Evolutionary conservation across 2,797 vertebrate species (phyloP).

Genomic region (Hydrolagus colliei): DNA sequence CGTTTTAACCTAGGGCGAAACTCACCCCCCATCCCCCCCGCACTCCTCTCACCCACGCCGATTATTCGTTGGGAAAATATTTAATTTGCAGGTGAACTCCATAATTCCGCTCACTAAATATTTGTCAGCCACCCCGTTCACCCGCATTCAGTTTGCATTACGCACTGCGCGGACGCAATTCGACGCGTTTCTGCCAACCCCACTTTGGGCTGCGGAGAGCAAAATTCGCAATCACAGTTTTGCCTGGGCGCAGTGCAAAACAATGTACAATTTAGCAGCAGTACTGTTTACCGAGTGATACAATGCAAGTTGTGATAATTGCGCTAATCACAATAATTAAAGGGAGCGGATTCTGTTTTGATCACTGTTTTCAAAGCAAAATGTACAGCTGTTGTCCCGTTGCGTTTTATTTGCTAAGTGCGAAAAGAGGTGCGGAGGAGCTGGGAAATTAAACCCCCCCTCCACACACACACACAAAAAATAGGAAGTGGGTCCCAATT

Average conservation of each 20-base stretch:
- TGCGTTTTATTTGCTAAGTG: background rate
- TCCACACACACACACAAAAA: background rate
- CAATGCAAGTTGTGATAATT: background rate
- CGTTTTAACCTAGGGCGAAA: too few species aligned
- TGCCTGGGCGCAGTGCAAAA: background rate
- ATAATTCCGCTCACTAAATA: background rate
- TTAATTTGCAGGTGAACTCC: background rate
- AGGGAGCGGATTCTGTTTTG: background rate
- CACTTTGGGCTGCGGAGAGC: background rate
- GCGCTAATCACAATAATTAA: constrained; percentile 2
- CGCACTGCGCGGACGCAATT: background rate
- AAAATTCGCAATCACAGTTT: background rate
- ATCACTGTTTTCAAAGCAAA: constrained; percentile 16
- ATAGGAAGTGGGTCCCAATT: too few species aligned
- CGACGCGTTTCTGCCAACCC: background rate
- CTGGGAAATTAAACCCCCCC: background rate
- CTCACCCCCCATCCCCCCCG: too few species aligned
- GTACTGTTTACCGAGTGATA: background rate
- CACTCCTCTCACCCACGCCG: too few species aligned
- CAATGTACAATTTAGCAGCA: background rate
- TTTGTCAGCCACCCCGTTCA: background rate
- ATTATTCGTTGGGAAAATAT: background rate
- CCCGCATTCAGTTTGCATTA: background rate
- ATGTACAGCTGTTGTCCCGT: background rate
- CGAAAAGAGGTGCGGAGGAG: background rate